Percentiles rank a stretch among this genome's conserved stretches.
These are phyloP conservation scores for Sepioteuthis lessoniana DNA, from an alignment of 2,888 invertebrate species.

Conservation along the genomic window DNA sequence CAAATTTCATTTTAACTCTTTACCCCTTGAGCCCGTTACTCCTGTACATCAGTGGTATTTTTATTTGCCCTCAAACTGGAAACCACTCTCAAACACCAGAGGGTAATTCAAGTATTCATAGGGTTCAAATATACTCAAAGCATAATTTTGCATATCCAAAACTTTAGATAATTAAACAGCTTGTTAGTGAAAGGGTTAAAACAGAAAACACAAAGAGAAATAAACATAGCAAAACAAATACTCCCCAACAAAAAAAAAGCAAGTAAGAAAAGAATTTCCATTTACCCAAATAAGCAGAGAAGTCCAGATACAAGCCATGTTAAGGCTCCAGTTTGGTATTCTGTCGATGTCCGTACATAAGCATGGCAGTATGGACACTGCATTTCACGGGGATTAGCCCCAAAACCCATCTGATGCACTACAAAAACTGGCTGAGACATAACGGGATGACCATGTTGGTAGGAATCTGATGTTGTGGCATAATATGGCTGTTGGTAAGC, in stretches of 20 bases:
- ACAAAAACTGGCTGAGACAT: slow-evolving; percentile 51
- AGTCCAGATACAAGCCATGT: slow-evolving; percentile 55
- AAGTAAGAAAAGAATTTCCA: neutral
- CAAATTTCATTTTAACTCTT: too few relatives aligned
- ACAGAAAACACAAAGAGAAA: too few relatives aligned
- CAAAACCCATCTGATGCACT: slow-evolving; percentile 49
- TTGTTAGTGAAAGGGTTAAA: too few relatives aligned
- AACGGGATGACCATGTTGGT: slow-evolving; percentile 40
- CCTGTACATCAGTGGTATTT: too few relatives aligned
- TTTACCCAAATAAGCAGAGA: slow-evolving; percentile 57
- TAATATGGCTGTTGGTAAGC: slow-evolving; percentile 40
- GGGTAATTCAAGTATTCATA: too few relatives aligned
- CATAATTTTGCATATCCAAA: too few relatives aligned
- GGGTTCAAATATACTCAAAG: too few relatives aligned
- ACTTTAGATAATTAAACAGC: too few relatives aligned
- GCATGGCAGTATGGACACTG: slow-evolving; percentile 53
- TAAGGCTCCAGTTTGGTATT: slow-evolving; percentile 54
- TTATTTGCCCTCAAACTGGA: too few relatives aligned
- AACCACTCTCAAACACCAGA: too few relatives aligned
- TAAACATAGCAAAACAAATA: too few relatives aligned
- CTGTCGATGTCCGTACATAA: slow-evolving; percentile 52
- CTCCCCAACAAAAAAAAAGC: neutral
- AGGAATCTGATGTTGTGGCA: slow-evolving; percentile 4
- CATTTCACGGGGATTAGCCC: slow-evolving; percentile 50
- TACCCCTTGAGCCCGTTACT: too few relatives aligned